Base-by-base conservation (phyloP, 2,888 invertebrate genomes). In the Drosophila mimica region DNA sequence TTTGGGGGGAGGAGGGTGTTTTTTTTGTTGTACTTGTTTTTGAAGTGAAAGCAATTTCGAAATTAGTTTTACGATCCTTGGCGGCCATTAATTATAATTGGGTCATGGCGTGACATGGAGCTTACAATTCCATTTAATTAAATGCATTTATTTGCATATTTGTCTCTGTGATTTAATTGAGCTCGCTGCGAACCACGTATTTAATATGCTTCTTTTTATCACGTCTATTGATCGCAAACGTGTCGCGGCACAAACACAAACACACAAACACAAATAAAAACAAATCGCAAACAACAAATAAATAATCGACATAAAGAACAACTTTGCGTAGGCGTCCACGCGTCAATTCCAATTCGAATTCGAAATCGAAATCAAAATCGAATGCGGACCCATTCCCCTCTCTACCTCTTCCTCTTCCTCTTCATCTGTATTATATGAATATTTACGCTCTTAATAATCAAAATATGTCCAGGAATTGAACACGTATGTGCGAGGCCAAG, bases 131-230 rank as follows among this genome's bases (percentile, higher is more conserved):
- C 71, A 65, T 85, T 84, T 70, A 84, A 88, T 88, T 71, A 73
- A 76, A 84, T 73, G 58, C 72, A 85, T 85, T 85, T 85, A 85
- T 88, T 84, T 84, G 85, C 72, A 88, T 76, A 82, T 67, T 70
- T 78, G 78, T 80, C 57, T 58, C 63, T 36, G 20, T 68, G 80
- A 76, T 82, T 82, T 84, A 82, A 87, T 82, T 83, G 82, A 70
- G 43, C 58, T 52, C 8, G 56, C 56, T 31, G n/a, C 25, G 20
- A 17, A 2, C 34, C 66, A 67, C 67, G 63, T 59, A 67, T 67
- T 68, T 78, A 62, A 79, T 79, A 79, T 74, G 77, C 53, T 70
- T 13, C 49, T 53, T 63, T 74, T 79, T 64, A 70, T 75, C 70
- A 79, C 57, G 63, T 70, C 58, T 38, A 53, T 58, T 38, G 15